Percentiles rank a stretch among this genome's conserved stretches.
Evolutionary conservation across 2,113 vertebrate species (phyloP).

Genomic region (Murina feae): DNA sequence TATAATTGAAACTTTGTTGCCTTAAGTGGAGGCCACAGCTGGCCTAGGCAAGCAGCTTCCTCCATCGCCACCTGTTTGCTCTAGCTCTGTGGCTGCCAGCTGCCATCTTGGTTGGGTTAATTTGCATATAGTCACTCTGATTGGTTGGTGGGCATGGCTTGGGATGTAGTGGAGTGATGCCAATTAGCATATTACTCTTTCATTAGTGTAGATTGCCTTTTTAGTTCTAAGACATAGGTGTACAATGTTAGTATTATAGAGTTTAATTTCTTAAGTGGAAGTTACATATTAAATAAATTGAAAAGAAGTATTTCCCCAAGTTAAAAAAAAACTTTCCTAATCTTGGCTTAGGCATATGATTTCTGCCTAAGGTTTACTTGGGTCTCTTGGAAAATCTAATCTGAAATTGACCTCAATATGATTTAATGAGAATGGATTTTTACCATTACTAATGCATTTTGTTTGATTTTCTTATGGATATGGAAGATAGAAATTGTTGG

Average conservation of each 20-base stretch:
- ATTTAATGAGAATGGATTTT: slow-evolving; percentile 48
- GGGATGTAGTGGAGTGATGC: no score
- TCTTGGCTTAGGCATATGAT: background rate
- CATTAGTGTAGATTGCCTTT: no score
- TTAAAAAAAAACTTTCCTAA: slow-evolving; percentile 36
- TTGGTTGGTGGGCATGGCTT: no score
- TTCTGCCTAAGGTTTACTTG: slow-evolving; percentile 34
- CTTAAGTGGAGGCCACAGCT: no score
- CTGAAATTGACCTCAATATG: slow-evolving; percentile 35
- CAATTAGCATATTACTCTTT: no score
- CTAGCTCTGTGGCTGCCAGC: no score
- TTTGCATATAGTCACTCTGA: no score
- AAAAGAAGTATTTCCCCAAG: slow-evolving; percentile 22
- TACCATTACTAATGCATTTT: background rate
- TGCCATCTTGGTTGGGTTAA: no score
- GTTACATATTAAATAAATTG: slow-evolving; percentile 3
- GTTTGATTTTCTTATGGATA: slow-evolving; percentile 10
- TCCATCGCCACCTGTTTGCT: no score
- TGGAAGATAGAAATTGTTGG: background rate
- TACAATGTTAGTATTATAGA: background rate
- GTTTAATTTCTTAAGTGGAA: slow-evolving; percentile 56
- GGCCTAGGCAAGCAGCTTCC: no score
- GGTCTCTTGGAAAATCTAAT: slow-evolving; percentile 44
- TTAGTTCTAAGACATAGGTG: background rate
- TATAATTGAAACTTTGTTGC: no score